These are phyloP conservation scores for Rhopalosiphum maidis DNA, from an alignment of 1,140 invertebrate genomes.

Conservation along the genomic window DNA sequence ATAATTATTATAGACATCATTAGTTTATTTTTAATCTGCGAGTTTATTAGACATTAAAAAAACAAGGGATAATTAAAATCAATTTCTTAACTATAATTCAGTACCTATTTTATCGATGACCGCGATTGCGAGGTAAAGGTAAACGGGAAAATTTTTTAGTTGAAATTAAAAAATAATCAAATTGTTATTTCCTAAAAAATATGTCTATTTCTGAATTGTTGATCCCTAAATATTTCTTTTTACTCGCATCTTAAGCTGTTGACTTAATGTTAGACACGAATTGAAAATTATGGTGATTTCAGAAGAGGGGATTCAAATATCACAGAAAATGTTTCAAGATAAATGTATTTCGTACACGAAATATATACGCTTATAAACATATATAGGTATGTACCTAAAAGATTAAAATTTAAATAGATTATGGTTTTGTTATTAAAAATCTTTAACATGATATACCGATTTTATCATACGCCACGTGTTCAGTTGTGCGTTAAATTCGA, in stretches of 20 bases:
- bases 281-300: background rate
- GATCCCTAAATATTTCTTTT: background rate
- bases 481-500: no score
- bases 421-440: background rate
- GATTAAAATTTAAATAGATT: background rate
- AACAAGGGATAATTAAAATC: background rate
- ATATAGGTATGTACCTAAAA: background rate
- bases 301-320: no score
- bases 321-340: no score
- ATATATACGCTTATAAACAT: background rate
- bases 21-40: background rate
- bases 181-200: background rate
- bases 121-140: background rate
- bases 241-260: background rate
- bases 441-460: background rate
- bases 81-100: background rate
- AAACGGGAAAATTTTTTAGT: no score
- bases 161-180: background rate
- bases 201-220: background rate
- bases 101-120: background rate
- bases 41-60: background rate
- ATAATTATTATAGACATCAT: background rate
- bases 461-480: no score
- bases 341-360: background rate
- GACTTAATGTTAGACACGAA: background rate